Evolutionary conservation across 2,888 invertebrate species (phyloP).

Genomic region (Timema cristinae): DNA sequence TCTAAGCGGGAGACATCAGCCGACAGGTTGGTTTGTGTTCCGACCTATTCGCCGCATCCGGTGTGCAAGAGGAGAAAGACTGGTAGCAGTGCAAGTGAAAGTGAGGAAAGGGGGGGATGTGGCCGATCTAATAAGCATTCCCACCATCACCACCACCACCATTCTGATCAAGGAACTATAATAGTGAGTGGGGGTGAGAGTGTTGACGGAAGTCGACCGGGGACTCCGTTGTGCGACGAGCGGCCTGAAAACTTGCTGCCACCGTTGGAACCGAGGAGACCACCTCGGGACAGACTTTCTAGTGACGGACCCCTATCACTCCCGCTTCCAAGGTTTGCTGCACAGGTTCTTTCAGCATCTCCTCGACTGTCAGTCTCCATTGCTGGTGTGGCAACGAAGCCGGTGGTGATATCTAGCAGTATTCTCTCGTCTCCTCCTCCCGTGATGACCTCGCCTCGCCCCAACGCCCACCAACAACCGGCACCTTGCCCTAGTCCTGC

Average conservation of each 20-base stretch:
- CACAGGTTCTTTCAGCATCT: slow-evolving; percentile 52
- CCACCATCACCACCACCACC: slow-evolving; percentile 46
- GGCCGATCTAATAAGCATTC: slow-evolving; percentile 34
- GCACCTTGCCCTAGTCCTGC: slow-evolving; percentile 46
- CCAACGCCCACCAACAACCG: slow-evolving; percentile 43
- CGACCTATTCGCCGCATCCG: slow-evolving; percentile 44
- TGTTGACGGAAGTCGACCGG: slow-evolving; percentile 71
- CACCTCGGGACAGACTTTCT: slow-evolving; percentile 58
- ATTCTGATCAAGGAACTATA: slow-evolving; percentile 40
- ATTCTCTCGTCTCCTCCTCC: slow-evolving; percentile 24
- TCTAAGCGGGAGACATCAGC: slow-evolving; percentile 25
- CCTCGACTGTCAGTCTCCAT: slow-evolving; percentile 23
- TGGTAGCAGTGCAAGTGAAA: slow-evolving; percentile 38
- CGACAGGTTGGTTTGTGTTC: slow-evolving; percentile 28
- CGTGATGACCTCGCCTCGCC: slow-evolving; percentile 35
- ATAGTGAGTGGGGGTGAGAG: slow-evolving; percentile 53
- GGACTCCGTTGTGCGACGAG: slow-evolving; percentile 81
- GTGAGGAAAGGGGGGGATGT: slow-evolving; percentile 31
- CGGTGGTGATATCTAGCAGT: slow-evolving; percentile 23
- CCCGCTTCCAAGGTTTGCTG: slow-evolving; percentile 85
- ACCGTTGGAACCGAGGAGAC: slow-evolving; percentile 71
- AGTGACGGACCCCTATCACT: slow-evolving; percentile 69
- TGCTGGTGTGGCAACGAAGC: slow-evolving; percentile 11
- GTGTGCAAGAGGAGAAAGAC: slow-evolving; percentile 56
- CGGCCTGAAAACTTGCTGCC: slow-evolving; percentile 68